Evolutionary conservation across 2,888 invertebrate species (phyloP).

Genomic region (Beris chalybata): DNA sequence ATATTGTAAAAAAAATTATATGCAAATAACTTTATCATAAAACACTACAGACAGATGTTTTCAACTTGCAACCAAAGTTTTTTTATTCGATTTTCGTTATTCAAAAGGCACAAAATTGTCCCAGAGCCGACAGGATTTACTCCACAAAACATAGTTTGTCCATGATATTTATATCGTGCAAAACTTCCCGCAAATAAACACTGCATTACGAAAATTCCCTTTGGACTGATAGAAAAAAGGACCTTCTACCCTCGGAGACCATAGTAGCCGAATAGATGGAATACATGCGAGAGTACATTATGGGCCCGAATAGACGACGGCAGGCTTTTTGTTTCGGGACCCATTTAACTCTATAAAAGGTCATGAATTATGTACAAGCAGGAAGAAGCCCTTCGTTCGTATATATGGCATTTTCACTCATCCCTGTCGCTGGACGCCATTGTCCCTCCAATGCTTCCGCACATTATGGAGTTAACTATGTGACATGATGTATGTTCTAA

Average conservation of each 20-base stretch:
- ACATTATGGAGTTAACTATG: slow-evolving; percentile 33
- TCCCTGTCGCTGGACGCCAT: slow-evolving; percentile 3
- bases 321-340: slow-evolving; percentile 27
- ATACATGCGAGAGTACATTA: slow-evolving; percentile 1
- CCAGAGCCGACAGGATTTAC: too few species aligned
- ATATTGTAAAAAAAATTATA: too few species aligned
- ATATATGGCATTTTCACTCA: neutral
- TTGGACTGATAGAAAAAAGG: slow-evolving; percentile 21
- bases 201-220: slow-evolving; percentile 11
- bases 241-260: slow-evolving; percentile 4
- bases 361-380: slow-evolving; percentile 25
- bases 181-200: slow-evolving; percentile 6
- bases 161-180: neutral
- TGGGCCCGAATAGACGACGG: slow-evolving; percentile 19
- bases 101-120: too few species aligned
- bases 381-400: too few species aligned
- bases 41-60: too few species aligned
- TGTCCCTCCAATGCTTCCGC: slow-evolving; percentile 3
- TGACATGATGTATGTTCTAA: slow-evolving; percentile 38
- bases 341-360: slow-evolving; percentile 29
- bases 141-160: too few species aligned
- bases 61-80: neutral
- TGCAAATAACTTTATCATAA: too few species aligned
- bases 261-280: slow-evolving; percentile 3
- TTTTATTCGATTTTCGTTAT: too few species aligned